These are phyloP conservation scores for Ectemnius continuus DNA, from an alignment of 2,888 invertebrate genomes.

Conservation along the genomic window DNA sequence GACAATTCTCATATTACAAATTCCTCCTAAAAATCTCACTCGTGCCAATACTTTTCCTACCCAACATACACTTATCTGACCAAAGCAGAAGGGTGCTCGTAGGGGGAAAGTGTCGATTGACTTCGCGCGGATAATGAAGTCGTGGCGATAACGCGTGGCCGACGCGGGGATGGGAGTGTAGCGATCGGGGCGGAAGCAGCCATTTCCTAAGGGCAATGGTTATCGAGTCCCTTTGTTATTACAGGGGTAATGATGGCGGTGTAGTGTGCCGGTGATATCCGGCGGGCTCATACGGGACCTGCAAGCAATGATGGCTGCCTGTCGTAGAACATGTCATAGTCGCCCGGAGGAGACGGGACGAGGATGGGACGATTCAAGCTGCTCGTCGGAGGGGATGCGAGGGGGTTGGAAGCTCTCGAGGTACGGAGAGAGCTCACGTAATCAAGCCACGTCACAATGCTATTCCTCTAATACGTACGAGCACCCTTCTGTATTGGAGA, in stretches of 20 bases:
- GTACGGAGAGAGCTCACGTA: slow-evolving; percentile 48
- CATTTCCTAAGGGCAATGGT: slow-evolving; percentile 25
- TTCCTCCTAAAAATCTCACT: no score
- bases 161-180: no score
- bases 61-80: not conserved
- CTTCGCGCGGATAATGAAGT: slow-evolving; percentile 20
- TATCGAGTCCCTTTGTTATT: slow-evolving; percentile 50
- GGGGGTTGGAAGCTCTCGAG: slow-evolving; percentile 11
- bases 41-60: not conserved
- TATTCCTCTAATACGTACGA: slow-evolving; percentile 53
- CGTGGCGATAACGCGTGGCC: not conserved
- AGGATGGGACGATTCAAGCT: slow-evolving; percentile 7
- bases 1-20: no score
- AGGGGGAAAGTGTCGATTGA: slow-evolving; percentile 10
- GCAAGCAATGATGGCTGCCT: slow-evolving; percentile 32
- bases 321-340: slow-evolving; percentile 37
- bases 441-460: slow-evolving; percentile 63
- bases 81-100: slow-evolving; percentile 2
- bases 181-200: not conserved
- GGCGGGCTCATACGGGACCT: slow-evolving; percentile 15
- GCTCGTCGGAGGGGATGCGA: slow-evolving; percentile 27
- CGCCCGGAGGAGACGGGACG: slow-evolving; percentile 27
- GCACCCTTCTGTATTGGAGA: slow-evolving; percentile 43
- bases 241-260: slow-evolving; percentile 47
- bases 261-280: slow-evolving; percentile 32